These are phyloP conservation scores for Atethmia centrago DNA, from an alignment of 2,888 invertebrate genomes.

Conservation along the genomic window DNA sequence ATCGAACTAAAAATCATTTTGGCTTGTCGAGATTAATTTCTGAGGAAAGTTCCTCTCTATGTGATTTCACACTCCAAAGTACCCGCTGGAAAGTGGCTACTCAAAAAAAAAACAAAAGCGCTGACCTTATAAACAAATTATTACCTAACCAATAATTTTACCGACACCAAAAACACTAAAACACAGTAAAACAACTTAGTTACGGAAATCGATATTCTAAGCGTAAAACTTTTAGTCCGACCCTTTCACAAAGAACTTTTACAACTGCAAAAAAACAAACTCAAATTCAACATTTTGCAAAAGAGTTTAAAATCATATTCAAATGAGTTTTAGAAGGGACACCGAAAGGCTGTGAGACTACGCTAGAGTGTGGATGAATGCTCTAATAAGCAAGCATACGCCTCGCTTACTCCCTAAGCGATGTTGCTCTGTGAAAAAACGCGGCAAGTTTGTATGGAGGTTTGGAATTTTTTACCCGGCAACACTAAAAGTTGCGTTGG, in stretches of 20 bases:
- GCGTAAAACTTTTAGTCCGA: neutral
- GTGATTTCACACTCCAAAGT: neutral
- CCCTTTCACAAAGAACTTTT: conserved; percentile 6
- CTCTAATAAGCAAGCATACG: conserved; percentile 68
- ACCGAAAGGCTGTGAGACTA: conserved; percentile 47
- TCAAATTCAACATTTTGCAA: conserved; percentile 4
- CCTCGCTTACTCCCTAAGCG: conserved; percentile 57
- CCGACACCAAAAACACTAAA: neutral
- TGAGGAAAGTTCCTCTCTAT: neutral
- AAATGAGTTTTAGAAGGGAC: conserved; percentile 52
- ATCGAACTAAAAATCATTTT: neutral
- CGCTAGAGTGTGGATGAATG: conserved; percentile 64
- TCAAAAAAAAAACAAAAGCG: too few relatives aligned
- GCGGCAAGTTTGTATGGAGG: conserved; percentile 23
- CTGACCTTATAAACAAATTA: too few relatives aligned
- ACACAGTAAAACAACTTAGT: neutral
- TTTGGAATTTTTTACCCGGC: conserved; percentile 33
- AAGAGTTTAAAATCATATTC: conserved; percentile 49
- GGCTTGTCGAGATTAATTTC: neutral
- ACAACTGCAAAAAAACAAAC: conserved; percentile 31
- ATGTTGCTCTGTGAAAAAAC: conserved; percentile 61
- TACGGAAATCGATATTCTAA: conserved; percentile 11
- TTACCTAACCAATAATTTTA: neutral
- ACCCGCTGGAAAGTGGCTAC: neutral
- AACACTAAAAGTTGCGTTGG: conserved; percentile 38